Base-by-base conservation (phyloP, 2,113 vertebrate genomes). In the Pantherophis guttatus region DNA sequence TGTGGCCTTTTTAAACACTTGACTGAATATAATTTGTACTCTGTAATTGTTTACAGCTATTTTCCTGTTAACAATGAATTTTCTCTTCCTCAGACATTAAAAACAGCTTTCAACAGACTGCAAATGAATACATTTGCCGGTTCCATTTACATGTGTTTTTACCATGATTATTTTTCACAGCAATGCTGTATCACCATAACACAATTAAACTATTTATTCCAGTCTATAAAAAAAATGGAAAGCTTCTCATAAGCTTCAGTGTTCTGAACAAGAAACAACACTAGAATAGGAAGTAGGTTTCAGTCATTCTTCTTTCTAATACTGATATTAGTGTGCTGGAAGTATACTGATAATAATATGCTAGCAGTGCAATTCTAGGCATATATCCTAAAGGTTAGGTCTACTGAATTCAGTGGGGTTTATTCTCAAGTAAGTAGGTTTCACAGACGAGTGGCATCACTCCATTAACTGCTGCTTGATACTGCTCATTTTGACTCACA, bases 1-100 rank as follows among this genome's bases (percentile, higher is more conserved):
- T 26, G 23, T 54, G 88, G n/a, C 57, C 92, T 90, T 90, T 87
- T 62, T 53, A 53, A 93, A 93, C 81, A 90, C 48, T 90, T 93
- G 70, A 52, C 44, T 90, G 89, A 93, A 53, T 93, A 53, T 87
- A 93, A 90, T 58, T 50, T 93, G 48, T 90, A 59, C 54, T 65
- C n/a, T 59, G 58, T 87, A 93, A 90, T 90, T 90, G 92, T 54
- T 62, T 90, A 81, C 23, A 86, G 75, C n/a, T 57, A 62, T 39
- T 53, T 90, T 85, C 75, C 57, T 93, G n/a, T 54, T 93, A 86
- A 59, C 26, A 11, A 81, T 24, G 44, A 24, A 21, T 21, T 81
- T 92, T 55, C 24, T 23, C 52, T 54, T 86, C 29, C 65, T 93
- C 86, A 62, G 26, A 24, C 85, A 57, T 57, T 89, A 62, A 93